phyloP scores from a whole-genome alignment of 2,888 invertebrate genomes.

The Drosophila prostipennis region DNA sequence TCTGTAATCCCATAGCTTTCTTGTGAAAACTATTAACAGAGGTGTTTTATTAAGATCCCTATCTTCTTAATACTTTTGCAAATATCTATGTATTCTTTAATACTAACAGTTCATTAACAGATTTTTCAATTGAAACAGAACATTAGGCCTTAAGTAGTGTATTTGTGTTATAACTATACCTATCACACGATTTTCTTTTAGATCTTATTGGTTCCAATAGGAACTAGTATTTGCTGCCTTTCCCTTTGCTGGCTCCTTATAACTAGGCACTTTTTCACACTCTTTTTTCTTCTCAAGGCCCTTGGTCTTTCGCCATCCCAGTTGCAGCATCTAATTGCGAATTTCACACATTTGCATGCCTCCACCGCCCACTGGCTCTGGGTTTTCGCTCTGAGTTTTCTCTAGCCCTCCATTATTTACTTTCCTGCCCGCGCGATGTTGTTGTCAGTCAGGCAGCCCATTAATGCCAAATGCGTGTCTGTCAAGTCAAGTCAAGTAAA shows the following conservation, averaged over 20 bases:
- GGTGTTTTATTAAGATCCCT: not conserved
- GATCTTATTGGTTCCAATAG: not conserved
- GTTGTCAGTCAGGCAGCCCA: slow-evolving; percentile 68
- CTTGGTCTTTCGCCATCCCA: not conserved
- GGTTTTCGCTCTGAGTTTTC: slow-evolving; percentile 4
- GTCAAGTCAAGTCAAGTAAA: slow-evolving; percentile 72
- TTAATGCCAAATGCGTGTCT: slow-evolving; percentile 82
- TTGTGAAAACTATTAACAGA: not conserved
- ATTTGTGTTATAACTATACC: no score
- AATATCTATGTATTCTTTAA: no score
- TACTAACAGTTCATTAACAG: no score
- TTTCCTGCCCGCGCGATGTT: slow-evolving; percentile 41
- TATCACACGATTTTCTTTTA: no score
- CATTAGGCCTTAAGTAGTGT: no score
- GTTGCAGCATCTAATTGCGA: slow-evolving; percentile 29
- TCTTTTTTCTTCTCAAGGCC: not conserved
- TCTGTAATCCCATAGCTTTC: not conserved
- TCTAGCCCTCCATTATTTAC: slow-evolving; percentile 28
- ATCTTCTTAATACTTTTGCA: no score
- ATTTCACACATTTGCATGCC: slow-evolving; percentile 45
- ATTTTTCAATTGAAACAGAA: no score
- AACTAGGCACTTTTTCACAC: slow-evolving; percentile 6
- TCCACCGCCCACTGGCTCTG: slow-evolving; percentile 19
- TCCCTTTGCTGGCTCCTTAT: not conserved
- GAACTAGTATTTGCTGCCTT: not conserved